phyloP scores from a whole-genome alignment of 2,113 vertebrate species.

The Phaethon lepturus region DNA sequence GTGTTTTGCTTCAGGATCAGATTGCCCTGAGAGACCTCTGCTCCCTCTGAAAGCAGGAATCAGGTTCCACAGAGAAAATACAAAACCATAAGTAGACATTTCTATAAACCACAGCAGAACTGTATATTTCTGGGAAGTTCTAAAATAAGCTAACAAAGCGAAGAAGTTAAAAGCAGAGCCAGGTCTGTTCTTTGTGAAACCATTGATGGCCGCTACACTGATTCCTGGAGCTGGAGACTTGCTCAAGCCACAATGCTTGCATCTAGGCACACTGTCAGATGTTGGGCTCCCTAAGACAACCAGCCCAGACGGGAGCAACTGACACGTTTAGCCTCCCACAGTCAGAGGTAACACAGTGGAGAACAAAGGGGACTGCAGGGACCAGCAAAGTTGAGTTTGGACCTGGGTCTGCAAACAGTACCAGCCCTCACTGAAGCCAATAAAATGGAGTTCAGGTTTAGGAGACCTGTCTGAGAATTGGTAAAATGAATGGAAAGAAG shows the following conservation, averaged over 20 bases:
- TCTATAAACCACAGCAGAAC: not conserved
- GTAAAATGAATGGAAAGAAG: not conserved
- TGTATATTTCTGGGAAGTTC: not conserved
- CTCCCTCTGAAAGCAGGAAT: not conserved
- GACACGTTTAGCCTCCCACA: not conserved
- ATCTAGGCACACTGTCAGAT: not conserved
- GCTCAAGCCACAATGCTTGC: not conserved
- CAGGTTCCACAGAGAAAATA: not conserved
- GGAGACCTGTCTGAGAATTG: not conserved
- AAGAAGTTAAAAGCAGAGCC: not conserved
- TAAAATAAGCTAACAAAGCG: not conserved
- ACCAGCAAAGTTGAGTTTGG: not conserved
- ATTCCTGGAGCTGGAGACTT: not conserved
- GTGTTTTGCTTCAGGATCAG: not conserved
- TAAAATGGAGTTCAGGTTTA: not conserved
- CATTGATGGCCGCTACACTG: not conserved
- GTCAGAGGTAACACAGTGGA: not conserved
- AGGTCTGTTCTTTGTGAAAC: not conserved
- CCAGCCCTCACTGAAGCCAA: not conserved
- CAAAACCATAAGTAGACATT: not conserved
- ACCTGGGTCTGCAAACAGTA: not conserved
- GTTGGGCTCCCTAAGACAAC: not conserved
- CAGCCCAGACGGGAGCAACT: not conserved
- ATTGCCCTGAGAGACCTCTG: not conserved
- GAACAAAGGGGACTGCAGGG: not conserved